Conservation (phyloP, 1,140 invertebrate species). For the Phymastichus coffea region DNA sequence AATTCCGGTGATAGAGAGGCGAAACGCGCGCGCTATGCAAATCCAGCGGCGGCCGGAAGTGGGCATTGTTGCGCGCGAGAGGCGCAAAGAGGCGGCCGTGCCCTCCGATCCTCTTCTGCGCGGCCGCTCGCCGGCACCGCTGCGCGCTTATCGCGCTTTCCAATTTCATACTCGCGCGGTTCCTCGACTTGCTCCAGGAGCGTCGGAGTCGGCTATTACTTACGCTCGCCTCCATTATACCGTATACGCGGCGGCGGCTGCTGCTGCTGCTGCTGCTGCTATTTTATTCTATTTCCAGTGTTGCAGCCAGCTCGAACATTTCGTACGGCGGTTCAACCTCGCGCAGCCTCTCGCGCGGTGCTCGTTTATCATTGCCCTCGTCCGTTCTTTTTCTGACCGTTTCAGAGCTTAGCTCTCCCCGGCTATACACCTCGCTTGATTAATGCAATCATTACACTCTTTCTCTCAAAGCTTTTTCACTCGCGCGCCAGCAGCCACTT, state of each 20-base stretch:
- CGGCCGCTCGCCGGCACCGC: too few species aligned
- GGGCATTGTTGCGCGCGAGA: too few species aligned
- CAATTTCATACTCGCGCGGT: not conserved
- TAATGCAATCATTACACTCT: conserved; percentile 23
- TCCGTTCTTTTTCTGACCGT: not conserved
- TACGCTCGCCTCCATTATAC: conserved; percentile 5
- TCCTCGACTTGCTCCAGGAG: not conserved
- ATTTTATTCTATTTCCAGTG: not conserved
- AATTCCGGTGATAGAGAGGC: not conserved
- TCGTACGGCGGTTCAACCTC: not conserved
- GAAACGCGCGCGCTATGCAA: not conserved
- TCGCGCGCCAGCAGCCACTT: too few species aligned
- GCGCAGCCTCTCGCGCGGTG: not conserved
- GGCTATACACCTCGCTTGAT: conserved; percentile 15
- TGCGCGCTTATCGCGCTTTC: too few species aligned
- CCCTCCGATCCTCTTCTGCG: too few species aligned
- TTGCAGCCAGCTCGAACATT: not conserved
- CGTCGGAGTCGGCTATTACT: not conserved
- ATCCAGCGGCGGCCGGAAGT: too few species aligned
- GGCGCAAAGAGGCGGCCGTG: too few species aligned
- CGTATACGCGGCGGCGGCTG: too few species aligned
- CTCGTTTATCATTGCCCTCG: conserved; percentile 15
- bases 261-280: too few species aligned
- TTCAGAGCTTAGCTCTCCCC: not conserved
- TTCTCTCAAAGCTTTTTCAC: not conserved